Evolutionary conservation across 2,113 vertebrate species (phyloP).

Genomic region (Ciconia maguari): DNA sequence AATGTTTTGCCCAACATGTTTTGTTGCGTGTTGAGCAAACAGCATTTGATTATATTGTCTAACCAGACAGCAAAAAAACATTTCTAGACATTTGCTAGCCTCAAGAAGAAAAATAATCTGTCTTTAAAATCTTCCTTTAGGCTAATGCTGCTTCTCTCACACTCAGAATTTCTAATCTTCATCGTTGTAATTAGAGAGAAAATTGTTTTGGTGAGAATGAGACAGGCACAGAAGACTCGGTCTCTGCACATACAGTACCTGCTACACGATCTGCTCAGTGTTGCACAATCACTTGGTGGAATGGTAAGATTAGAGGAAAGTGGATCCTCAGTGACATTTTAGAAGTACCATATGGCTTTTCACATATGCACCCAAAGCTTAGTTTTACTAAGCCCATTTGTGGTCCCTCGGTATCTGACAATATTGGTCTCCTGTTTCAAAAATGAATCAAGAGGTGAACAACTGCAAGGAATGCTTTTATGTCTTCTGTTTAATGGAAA

Average conservation of each 20-base stretch:
- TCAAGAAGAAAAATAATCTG: neutral
- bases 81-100: neutral
- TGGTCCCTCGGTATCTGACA: neutral
- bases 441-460: neutral
- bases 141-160: neutral
- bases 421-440: neutral
- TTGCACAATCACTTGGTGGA: neutral
- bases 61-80: neutral
- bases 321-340: neutral
- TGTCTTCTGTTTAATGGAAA: neutral
- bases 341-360: neutral
- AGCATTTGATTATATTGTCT: neutral
- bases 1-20: neutral
- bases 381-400: neutral
- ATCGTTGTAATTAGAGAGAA: neutral
- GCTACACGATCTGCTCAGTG: accelerated
- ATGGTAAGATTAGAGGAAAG: neutral
- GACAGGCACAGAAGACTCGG: neutral
- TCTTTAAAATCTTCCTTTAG: neutral
- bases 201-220: neutral
- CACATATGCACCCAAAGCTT: neutral
- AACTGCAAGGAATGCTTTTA: neutral
- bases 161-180: neutral
- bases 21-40: neutral
- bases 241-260: neutral